Evolutionary conservation across 1,140 invertebrate species (phyloP).

Genomic region (Tribolium castaneum): DNA sequence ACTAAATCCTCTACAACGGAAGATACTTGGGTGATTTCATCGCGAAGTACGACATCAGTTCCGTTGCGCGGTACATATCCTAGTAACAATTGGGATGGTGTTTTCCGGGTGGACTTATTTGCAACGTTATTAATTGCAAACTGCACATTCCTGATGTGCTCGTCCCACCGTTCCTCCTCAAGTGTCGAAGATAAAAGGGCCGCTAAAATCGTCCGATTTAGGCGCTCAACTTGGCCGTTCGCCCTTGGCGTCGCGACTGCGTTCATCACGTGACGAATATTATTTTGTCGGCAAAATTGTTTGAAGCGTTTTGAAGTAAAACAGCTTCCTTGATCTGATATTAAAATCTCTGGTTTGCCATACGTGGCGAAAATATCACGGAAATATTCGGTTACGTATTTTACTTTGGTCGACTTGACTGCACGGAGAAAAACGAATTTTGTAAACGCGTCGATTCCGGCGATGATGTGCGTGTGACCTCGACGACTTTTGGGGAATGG

Average conservation of each 20-base stretch:
- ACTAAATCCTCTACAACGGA: neutral
- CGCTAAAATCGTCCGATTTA: slow-evolving; percentile 50
- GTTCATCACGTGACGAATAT: slow-evolving; percentile 53
- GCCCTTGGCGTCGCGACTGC: slow-evolving; percentile 57
- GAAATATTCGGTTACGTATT: slow-evolving; percentile 37
- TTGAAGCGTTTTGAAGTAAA: slow-evolving; percentile 55
- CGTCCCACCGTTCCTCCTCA: slow-evolving; percentile 49
- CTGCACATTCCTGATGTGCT: slow-evolving; percentile 43
- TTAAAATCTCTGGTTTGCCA: slow-evolving; percentile 50
- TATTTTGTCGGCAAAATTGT: slow-evolving; percentile 47
- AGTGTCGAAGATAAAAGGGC: slow-evolving; percentile 26
- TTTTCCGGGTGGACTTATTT: slow-evolving; percentile 49
- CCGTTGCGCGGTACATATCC: slow-evolving; percentile 30
- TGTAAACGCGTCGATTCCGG: slow-evolving; percentile 44
- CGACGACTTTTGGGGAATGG: slow-evolving; percentile 52
- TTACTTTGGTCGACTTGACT: slow-evolving; percentile 44
- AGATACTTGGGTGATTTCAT: slow-evolving; percentile 21
- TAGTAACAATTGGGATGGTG: slow-evolving; percentile 46
- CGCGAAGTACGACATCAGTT: neutral
- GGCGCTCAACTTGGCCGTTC: slow-evolving; percentile 59
- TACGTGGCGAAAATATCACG: slow-evolving; percentile 45
- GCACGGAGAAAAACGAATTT: slow-evolving; percentile 41
- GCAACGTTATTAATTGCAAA: slow-evolving; percentile 51
- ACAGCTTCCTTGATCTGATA: slow-evolving; percentile 52
- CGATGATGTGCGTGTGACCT: slow-evolving; percentile 45